Conservation (phyloP, 2,113 vertebrate genomes). For the Ammodytes dubius region DNA sequence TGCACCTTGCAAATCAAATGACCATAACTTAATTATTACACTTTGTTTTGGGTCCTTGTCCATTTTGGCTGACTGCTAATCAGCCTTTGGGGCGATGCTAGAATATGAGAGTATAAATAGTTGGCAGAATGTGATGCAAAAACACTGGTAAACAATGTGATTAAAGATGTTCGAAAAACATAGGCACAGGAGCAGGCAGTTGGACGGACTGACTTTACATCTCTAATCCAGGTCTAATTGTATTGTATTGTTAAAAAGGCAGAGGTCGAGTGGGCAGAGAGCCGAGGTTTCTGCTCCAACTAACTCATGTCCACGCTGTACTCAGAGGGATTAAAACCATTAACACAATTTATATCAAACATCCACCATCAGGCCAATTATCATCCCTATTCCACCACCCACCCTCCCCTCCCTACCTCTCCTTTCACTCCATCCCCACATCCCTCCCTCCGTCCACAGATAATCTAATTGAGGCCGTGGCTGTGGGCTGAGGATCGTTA, state of each 20-base stretch:
- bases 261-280: not conserved
- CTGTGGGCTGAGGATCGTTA: conserved; percentile 73
- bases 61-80: too few species aligned
- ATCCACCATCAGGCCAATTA: conserved; percentile 67
- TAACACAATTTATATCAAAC: conserved; percentile 81
- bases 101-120: too few species aligned
- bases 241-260: not conserved
- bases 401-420: not conserved
- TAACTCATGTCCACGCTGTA: conserved; percentile 46
- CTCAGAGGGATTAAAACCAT: conserved; percentile 82
- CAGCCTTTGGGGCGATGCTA: too few species aligned
- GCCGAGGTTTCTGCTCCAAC: conserved; percentile 8
- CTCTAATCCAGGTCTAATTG: not conserved
- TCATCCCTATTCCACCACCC: conserved; percentile 34
- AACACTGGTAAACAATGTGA: too few species aligned
- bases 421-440: conserved; percentile 28
- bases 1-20: too few species aligned
- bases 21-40: too few species aligned
- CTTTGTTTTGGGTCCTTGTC: too few species aligned
- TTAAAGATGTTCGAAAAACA: too few species aligned
- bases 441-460: conserved; percentile 45
- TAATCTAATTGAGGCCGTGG: conserved; percentile 75
- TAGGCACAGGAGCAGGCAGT: not conserved
- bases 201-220: not conserved
- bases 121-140: too few species aligned